Evolutionary conservation across 1,140 invertebrate genomes (phyloP).

Genomic region (Procambarus clarkii): DNA sequence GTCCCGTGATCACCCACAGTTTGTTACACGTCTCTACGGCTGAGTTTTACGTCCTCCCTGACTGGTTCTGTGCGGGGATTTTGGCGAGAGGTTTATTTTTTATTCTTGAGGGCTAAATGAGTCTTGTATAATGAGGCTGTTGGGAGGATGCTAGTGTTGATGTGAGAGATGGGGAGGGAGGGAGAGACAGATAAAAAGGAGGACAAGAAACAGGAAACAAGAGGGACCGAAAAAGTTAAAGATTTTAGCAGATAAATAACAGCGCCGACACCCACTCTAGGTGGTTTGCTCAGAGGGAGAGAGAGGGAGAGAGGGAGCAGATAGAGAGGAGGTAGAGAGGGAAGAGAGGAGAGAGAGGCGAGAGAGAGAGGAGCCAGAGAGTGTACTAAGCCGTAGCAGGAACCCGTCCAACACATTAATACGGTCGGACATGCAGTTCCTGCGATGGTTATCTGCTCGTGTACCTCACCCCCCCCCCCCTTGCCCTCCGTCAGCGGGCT

Average conservation of each 20-base stretch:
- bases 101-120: too few species aligned
- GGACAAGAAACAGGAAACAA: too few species aligned
- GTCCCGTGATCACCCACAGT: too few species aligned
- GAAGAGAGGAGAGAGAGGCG: conserved; percentile 3
- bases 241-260: too few species aligned
- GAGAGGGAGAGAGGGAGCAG: neutral
- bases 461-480: neutral
- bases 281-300: neutral
- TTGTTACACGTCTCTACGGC: too few species aligned
- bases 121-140: too few species aligned
- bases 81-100: too few species aligned
- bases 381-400: neutral
- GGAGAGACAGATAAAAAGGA: too few species aligned
- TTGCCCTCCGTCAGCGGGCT: neutral
- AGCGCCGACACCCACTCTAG: too few species aligned
- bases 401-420: conserved; percentile 21
- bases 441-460: conserved; percentile 37
- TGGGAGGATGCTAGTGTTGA: neutral
- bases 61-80: too few species aligned
- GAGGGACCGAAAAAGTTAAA: too few species aligned
- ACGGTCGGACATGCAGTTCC: conserved; percentile 44
- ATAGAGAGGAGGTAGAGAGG: neutral
- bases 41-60: too few species aligned
- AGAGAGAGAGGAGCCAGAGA: neutral
- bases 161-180: neutral